Percentiles rank a stretch among this genome's conserved stretches.
Conservation (phyloP, 2,797 vertebrate genomes). For the Sebastes iracundus region DNA sequence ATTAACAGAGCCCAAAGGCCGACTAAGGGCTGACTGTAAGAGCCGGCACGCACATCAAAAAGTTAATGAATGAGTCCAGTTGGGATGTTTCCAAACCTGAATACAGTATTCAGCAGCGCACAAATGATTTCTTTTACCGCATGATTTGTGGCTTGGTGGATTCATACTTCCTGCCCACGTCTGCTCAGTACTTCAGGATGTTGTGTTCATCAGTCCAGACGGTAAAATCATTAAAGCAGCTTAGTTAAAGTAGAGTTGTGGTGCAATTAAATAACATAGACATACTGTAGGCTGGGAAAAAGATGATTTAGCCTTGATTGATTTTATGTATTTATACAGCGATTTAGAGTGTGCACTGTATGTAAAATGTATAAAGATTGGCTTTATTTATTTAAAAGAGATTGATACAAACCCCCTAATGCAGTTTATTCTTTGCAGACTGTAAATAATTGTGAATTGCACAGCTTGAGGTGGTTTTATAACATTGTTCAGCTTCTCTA, state of each 20-base stretch:
- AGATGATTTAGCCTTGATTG: not conserved
- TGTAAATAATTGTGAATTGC: slow-evolving; percentile 8
- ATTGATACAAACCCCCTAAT: not conserved
- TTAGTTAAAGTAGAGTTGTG: not conserved
- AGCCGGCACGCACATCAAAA: not conserved
- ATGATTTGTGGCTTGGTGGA: not conserved
- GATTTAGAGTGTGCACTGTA: not conserved
- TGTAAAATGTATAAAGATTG: not conserved
- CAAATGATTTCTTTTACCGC: not conserved
- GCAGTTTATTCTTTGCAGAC: not conserved
- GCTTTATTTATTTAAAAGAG: not conserved
- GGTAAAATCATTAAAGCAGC: not conserved
- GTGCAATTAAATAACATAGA: not conserved
- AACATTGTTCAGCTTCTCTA: not conserved
- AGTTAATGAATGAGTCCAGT: not conserved
- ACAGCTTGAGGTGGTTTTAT: slow-evolving; percentile 3
- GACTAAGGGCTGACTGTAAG: not conserved
- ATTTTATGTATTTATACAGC: not conserved
- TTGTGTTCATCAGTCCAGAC: slow-evolving; percentile 8
- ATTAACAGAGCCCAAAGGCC: not conserved
- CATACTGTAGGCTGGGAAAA: not conserved
- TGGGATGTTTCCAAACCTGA: not conserved
- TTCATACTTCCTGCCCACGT: not conserved
- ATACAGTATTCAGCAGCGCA: not conserved
- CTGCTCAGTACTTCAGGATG: slow-evolving; percentile 5